Evolutionary conservation across 2,888 invertebrate genomes (phyloP).

Genomic region (Pandemis corylana): DNA sequence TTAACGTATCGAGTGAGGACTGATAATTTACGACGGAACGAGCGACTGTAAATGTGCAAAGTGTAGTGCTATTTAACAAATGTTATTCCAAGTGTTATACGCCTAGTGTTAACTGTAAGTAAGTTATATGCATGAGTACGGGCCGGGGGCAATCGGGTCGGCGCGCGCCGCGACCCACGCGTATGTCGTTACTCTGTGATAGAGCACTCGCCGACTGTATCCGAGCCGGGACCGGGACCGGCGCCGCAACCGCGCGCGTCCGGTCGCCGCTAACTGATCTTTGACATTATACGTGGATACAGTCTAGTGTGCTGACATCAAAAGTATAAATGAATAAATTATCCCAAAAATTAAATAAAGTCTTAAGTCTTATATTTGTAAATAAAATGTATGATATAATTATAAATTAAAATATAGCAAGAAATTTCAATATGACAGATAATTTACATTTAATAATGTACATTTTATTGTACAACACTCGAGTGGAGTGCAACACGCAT

Average conservation of each 20-base stretch:
- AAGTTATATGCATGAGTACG: conserved; percentile 81
- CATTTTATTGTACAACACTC: conserved; percentile 53
- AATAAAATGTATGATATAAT: conserved; percentile 80
- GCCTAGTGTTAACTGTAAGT: conserved; percentile 78
- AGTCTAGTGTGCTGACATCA: conserved; percentile 80
- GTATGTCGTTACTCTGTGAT: conserved; percentile 85
- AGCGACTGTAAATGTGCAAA: conserved; percentile 68
- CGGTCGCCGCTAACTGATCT: background rate
- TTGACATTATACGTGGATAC: conserved; percentile 56
- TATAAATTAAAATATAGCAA: conserved; percentile 67
- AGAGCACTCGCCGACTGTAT: conserved; percentile 75
- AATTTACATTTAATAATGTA: conserved; percentile 45
- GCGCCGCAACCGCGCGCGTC: background rate
- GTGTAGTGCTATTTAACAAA: conserved; percentile 76
- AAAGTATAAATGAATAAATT: conserved; percentile 72
- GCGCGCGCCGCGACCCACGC: conserved; percentile 69
- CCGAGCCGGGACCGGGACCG: conserved; percentile 46
- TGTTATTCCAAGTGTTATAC: conserved; percentile 79
- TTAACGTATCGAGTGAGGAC: conserved; percentile 64
- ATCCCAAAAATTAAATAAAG: conserved; percentile 84
- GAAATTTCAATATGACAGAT: conserved; percentile 63
- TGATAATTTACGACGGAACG: conserved; percentile 57
- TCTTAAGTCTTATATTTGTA: conserved; percentile 81
- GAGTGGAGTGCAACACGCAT: conserved; percentile 79
- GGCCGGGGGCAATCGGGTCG: conserved; percentile 82